Evolutionary conservation across 2,888 invertebrate genomes (phyloP), one percentile per base, ranked within the genome.

Genomic region (Euplexia lucipara): DNA sequence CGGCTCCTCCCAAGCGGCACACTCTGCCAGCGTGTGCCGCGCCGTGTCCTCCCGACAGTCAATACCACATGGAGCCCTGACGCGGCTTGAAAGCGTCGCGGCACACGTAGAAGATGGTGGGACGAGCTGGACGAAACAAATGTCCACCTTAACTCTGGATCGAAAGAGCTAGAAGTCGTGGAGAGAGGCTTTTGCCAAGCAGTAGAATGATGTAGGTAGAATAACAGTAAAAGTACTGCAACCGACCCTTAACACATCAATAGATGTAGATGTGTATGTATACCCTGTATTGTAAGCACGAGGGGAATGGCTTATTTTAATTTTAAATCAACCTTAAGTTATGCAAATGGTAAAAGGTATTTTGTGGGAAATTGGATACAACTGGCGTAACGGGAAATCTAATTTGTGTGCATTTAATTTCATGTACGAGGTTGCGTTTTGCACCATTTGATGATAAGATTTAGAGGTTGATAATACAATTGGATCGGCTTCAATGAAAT

Each of bases 241-340:
- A n/a, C n/a, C n/a, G n/a, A n/a, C n/a, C n/a, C n/a, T n/a, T n/a
- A 82, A 86, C 84, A 82, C 68, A 84, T 84, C 83, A 86, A 82
- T 84, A 81, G 77, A 78, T 70, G 75, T 76, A 72, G 60, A 65
- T 75, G 68, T 75, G 62, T 63, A 65, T 75, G 68, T 75, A 63
- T 63, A 60, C 53, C 72, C 77, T 72, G 63, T 56, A 73, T 78
- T 81, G 81, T 82, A 70, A n/a, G 65, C 68, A 66, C 56, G 54
- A 60, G 70, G 85, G 81, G 82, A 79, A 74, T 69, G 44, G 79
- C 83, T 83, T 83, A 86, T 88, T 88, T 83, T 83, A 88, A 88
- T 85, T 88, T 87, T 83, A 87, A 87, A 88, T 88, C 79, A 85
- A 63, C 78, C 79, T 64, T 80, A 82, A 86, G 74, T 81, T 80